Evolutionary conservation across 2,888 invertebrate genomes (phyloP).

Genomic region (Erannis defoliaria): DNA sequence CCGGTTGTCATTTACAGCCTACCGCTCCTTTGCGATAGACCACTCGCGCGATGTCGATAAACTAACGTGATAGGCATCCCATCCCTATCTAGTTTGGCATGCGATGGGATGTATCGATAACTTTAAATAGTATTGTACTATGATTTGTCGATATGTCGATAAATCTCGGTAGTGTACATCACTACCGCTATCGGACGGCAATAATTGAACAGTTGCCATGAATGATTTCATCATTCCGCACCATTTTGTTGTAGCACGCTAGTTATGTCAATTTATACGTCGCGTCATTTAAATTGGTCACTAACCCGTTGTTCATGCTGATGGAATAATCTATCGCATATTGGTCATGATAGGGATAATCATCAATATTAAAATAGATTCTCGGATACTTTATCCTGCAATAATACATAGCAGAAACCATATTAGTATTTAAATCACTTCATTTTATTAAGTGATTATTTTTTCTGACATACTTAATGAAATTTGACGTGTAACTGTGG

Average conservation of each 20-base stretch:
- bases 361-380: neutral
- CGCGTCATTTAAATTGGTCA: slow-evolving; percentile 11
- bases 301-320: neutral
- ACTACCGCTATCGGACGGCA: slow-evolving; percentile 6
- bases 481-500: no score
- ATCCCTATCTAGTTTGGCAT: neutral
- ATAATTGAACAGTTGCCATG: slow-evolving; percentile 12
- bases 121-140: neutral
- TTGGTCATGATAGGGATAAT: neutral
- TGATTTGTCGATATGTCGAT: neutral
- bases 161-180: slow-evolving; percentile 4
- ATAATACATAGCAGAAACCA: neutral
- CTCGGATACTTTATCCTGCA: neutral
- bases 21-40: slow-evolving; percentile 16
- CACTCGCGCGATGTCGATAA: slow-evolving; percentile 21
- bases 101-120: neutral
- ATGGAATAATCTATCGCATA: slow-evolving; percentile 5
- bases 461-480: no score
- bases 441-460: no score
- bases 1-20: slow-evolving; percentile 33
- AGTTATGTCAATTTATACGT: slow-evolving; percentile 16
- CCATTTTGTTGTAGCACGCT: slow-evolving; percentile 12
- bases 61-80: slow-evolving; percentile 12
- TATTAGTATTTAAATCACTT: no score
- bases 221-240: slow-evolving; percentile 25